Percentiles rank a stretch among this genome's conserved stretches.
Evolutionary conservation across 2,113 vertebrate genomes (phyloP).

Genomic region (Phaetusa simplex): DNA sequence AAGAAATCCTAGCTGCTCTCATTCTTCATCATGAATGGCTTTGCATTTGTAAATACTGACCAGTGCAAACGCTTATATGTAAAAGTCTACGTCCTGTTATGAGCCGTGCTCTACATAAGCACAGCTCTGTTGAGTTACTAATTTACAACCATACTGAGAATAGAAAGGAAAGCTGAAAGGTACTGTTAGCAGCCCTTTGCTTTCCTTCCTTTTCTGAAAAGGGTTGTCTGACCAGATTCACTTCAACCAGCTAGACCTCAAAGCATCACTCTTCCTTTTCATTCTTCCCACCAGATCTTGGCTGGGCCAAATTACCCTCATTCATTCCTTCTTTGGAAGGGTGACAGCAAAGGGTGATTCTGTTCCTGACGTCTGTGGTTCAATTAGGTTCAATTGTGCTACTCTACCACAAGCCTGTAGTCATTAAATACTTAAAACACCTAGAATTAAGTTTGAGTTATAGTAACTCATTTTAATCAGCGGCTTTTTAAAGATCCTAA

Average conservation of each 20-base stretch:
- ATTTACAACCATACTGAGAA: neutral
- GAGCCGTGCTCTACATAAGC: rapidly evolving
- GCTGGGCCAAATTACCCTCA: neutral
- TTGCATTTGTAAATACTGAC: neutral
- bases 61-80: neutral
- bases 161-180: neutral
- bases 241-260: neutral
- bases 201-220: neutral
- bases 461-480: neutral
- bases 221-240: neutral
- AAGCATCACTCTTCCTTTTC: neutral
- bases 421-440: neutral
- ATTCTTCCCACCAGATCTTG: neutral
- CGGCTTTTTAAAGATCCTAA: neutral
- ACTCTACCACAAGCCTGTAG: neutral
- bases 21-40: neutral
- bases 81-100: neutral
- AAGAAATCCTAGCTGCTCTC: neutral
- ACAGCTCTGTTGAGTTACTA: neutral
- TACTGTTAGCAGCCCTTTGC: neutral
- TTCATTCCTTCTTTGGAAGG: neutral
- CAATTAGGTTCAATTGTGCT: neutral
- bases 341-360: neutral
- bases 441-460: neutral
- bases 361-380: neutral